A percentile compares a stretch with the other conserved stretches of the same genome.
Evolutionary conservation across 2,797 vertebrate species (phyloP).

Genomic region (Macropus fuliginosus): DNA sequence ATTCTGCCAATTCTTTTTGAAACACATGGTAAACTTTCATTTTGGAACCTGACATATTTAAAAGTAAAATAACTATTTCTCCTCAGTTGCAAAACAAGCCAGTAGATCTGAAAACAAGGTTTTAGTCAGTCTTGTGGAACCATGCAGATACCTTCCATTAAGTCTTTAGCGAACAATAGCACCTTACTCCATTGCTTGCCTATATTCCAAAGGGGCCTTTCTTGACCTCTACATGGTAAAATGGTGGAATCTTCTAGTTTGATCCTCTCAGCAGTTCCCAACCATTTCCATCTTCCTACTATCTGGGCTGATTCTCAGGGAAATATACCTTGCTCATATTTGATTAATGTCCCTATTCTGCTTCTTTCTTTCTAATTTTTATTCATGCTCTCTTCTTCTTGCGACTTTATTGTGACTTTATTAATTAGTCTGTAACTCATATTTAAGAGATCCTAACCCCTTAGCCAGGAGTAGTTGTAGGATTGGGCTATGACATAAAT

Average conservation of each 20-base stretch:
- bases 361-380: neutral
- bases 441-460: neutral
- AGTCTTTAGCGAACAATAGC: neutral
- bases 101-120: neutral
- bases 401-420: neutral
- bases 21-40: neutral
- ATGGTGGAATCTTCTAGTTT: neutral
- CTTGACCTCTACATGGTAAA: neutral
- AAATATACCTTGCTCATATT: neutral
- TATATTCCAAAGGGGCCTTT: neutral
- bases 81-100: neutral
- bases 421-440: neutral
- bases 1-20: constrained; percentile 31
- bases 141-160: neutral
- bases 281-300: neutral
- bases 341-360: neutral
- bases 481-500: neutral
- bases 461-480: neutral
- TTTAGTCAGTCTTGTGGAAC: neutral
- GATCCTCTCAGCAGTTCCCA: neutral
- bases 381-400: neutral
- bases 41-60: neutral
- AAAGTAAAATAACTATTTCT: neutral
- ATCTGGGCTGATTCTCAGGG: neutral
- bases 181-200: neutral